phyloP scores from a whole-genome alignment of 2,113 vertebrate genomes.

The Coreoperca whiteheadi region DNA sequence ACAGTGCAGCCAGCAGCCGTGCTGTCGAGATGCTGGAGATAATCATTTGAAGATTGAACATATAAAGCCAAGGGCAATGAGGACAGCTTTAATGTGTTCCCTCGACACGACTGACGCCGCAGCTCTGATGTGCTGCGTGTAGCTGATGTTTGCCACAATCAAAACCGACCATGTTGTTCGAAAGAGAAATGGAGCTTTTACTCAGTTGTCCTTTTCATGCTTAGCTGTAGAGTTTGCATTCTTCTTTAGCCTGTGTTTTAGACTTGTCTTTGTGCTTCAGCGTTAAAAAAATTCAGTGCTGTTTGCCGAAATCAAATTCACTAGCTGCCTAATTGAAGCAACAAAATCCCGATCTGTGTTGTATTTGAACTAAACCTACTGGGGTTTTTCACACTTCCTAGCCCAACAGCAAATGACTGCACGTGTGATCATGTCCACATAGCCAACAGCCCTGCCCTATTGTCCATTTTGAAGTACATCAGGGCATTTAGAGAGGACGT shows the following conservation, averaged over 20 bases:
- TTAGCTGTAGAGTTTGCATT: neutral
- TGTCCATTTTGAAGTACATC: too few relatives aligned
- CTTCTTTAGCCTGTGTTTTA: neutral
- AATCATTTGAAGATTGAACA: slow-evolving; percentile 8
- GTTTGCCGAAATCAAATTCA: neutral
- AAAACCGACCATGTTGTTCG: neutral
- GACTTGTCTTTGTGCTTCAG: neutral
- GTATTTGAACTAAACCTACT: neutral
- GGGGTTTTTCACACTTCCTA: too few relatives aligned
- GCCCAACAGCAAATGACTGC: neutral
- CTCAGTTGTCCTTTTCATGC: neutral
- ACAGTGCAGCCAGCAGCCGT: slow-evolving; percentile 9
- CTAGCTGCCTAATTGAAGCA: neutral
- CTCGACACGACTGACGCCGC: neutral
- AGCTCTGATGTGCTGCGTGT: neutral
- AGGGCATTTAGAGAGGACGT: too few relatives aligned
- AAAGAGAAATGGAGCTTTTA: neutral
- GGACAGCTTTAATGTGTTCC: slow-evolving; percentile 2
- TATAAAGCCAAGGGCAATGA: neutral
- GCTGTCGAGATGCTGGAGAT: slow-evolving; percentile 35
- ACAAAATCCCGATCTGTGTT: neutral
- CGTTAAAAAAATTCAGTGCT: neutral
- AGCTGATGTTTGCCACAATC: neutral
- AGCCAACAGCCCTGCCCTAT: too few relatives aligned
- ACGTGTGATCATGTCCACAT: neutral